Evolutionary conservation across 1,140 invertebrate genomes (phyloP), one percentile per base, ranked within the genome.

Genomic region (Dreissena polymorpha): DNA sequence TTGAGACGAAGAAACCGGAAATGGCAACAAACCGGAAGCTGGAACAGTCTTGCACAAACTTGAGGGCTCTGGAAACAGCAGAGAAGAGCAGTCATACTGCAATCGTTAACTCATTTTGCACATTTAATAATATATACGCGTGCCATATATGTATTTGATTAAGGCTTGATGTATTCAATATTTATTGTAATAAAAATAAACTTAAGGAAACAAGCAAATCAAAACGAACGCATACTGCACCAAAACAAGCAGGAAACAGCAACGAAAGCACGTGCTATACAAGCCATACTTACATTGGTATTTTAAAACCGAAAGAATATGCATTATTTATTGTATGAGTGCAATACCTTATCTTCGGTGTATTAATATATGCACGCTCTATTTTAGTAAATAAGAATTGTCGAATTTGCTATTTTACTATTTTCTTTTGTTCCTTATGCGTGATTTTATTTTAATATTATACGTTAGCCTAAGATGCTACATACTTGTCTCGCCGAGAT

Each of bases 1-100:
- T 97, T 80, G 97, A 98, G 89, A 98, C 95, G 92, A 98, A 98
- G 93, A 98, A 98, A 72, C 97, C 97, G 86, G 96, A 96, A 77
- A 98, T 96, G 70, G 97, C 97, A 90, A 97, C 97, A n/a, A 97
- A 96, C 86, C 97, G 94, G 79, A 97, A 97, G 78, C 96, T 95
- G 68, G 97, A 96, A 86, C 97, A 97, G 93, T 97, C 97, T 91
- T 97, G 96, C 91, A 98, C 94, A 93, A 97, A 98, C 93, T 97
- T 97, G 92, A 96, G 96, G 77, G 97, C 96, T 90, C 97, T 97
- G 95, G 29, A 88, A 77, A 55, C 53, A 21, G 65, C 18, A 55
- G 23, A 27, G 63, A 18, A 23, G 39, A 27, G 25, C 39, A 68
- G 16, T n/a, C 23, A 63, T 2, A 63, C 18, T n/a, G 18, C 18